These are phyloP conservation scores for Manis pentadactyla DNA, from an alignment of 2,797 vertebrate genomes.

Conservation along the genomic window DNA sequence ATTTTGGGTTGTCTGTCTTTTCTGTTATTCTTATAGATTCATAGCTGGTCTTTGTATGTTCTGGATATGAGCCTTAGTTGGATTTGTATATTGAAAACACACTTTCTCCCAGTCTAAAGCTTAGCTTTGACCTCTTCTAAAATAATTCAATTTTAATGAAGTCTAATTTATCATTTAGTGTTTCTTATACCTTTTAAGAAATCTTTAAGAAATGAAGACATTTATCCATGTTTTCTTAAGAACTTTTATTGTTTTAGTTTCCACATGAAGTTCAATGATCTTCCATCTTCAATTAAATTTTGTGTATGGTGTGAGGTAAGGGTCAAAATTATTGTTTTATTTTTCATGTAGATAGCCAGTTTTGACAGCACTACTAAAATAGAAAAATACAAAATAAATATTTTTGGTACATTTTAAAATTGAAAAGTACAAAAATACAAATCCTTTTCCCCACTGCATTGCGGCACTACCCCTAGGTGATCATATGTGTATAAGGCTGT, in stretches of 20 bases:
- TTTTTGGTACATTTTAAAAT: neutral
- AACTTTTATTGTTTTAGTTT: slow-evolving; percentile 14
- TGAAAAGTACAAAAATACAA: neutral
- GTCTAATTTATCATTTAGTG: neutral
- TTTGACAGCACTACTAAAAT: neutral
- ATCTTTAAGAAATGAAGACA: slow-evolving; percentile 10
- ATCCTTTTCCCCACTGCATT: neutral
- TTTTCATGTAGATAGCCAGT: neutral
- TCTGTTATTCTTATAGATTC: neutral
- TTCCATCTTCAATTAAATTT: neutral
- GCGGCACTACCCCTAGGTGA: neutral
- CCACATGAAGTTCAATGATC: neutral
- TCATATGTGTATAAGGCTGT: neutral
- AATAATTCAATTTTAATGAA: slow-evolving; percentile 11
- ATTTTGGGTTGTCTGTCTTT: neutral
- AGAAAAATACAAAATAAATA: neutral
- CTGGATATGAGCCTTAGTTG: neutral
- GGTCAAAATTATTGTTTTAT: neutral
- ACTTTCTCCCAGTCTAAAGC: neutral
- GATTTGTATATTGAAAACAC: neutral
- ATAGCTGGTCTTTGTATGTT: neutral
- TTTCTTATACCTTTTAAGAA: slow-evolving; percentile 17
- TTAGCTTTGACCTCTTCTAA: neutral
- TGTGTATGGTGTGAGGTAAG: neutral
- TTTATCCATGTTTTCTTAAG: slow-evolving; percentile 30